Evolutionary conservation across 2,888 invertebrate genomes (phyloP).

Genomic region (Calameuta filiformis): DNA sequence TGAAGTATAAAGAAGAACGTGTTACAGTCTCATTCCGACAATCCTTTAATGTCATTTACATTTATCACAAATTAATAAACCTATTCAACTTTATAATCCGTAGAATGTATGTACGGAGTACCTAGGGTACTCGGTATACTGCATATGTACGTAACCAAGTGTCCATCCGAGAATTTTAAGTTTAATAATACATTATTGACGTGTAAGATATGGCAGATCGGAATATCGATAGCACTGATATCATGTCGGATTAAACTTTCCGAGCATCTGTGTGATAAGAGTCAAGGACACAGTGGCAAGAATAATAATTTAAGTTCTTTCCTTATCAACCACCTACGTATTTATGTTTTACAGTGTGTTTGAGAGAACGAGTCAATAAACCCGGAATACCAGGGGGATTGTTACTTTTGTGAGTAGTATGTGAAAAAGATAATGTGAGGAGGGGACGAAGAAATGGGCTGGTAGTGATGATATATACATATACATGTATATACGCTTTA

Average conservation of each 20-base stretch:
- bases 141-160: neutral
- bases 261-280: neutral
- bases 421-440: conserved; percentile 9
- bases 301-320: neutral
- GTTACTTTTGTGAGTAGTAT: conserved; percentile 60
- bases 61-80: neutral
- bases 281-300: neutral
- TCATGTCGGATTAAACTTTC: neutral
- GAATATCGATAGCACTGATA: neutral
- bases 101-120: neutral
- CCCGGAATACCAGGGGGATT: conserved; percentile 49
- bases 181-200: neutral
- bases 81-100: neutral
- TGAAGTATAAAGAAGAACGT: neutral
- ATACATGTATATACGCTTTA: neutral
- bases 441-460: conserved; percentile 8
- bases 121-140: neutral
- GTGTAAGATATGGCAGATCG: neutral
- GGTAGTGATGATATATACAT: neutral
- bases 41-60: neutral
- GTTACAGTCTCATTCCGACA: neutral
- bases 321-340: neutral
- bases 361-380: conserved; percentile 47
- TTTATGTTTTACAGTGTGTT: conserved; percentile 55
- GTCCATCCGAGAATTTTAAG: neutral